Percentiles rank a stretch among this genome's conserved stretches.
These are phyloP conservation scores for Phragmatobia fuliginosa DNA, from an alignment of 2,888 invertebrate species.

Conservation along the genomic window DNA sequence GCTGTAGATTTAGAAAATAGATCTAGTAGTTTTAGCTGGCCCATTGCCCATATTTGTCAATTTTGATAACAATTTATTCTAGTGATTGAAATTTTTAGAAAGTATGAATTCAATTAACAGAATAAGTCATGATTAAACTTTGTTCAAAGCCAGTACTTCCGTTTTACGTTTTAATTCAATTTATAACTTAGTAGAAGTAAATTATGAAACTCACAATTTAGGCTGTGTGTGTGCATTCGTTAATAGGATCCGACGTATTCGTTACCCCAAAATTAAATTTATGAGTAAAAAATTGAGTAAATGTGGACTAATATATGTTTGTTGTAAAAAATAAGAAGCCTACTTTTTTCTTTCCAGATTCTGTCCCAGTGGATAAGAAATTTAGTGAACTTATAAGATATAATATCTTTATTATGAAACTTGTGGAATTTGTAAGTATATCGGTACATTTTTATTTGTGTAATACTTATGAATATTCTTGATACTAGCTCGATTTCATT, in stretches of 20 bases:
- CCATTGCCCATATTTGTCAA: too few species aligned
- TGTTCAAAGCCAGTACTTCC: background rate
- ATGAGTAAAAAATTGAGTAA: too few species aligned
- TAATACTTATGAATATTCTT: slow-evolving; percentile 25
- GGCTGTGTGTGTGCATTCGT: background rate
- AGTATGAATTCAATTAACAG: background rate
- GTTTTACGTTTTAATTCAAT: background rate
- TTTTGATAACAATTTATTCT: too few species aligned
- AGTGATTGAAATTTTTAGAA: background rate
- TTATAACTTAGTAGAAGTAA: background rate
- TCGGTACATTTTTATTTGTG: slow-evolving; percentile 17
- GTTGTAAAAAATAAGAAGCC: background rate
- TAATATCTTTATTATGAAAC: slow-evolving; percentile 82
- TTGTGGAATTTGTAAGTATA: slow-evolving; percentile 82
- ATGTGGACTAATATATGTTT: too few species aligned
- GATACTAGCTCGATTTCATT: slow-evolving; percentile 49
- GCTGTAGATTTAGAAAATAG: background rate
- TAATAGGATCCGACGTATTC: background rate
- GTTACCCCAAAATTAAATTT: background rate
- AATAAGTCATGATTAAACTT: background rate
- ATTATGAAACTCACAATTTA: background rate
- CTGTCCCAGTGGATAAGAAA: slow-evolving; percentile 81
- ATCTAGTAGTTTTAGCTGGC: too few species aligned
- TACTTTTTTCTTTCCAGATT: slow-evolving; percentile 63
- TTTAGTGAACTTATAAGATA: slow-evolving; percentile 80